Percentiles rank a stretch among this genome's conserved stretches.
Evolutionary conservation across 1,140 invertebrate genomes (phyloP).

Genomic region (Hyles vespertilio): DNA sequence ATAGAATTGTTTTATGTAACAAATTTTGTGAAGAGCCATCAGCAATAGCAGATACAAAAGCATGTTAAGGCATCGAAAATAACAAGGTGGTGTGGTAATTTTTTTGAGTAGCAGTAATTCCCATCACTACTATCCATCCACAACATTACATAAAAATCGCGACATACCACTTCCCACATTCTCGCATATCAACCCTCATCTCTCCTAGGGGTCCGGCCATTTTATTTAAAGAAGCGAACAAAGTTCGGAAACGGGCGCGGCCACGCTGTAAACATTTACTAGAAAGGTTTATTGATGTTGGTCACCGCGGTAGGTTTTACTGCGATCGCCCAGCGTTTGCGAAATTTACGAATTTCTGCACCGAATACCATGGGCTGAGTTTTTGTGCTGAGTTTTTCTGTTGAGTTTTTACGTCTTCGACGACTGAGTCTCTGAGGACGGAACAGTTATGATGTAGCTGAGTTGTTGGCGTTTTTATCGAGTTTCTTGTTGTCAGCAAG

Average conservation of each 20-base stretch:
- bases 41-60: too few species aligned
- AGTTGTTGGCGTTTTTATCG: too few species aligned
- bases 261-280: constrained; percentile 54
- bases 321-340: constrained; percentile 21
- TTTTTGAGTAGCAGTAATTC: background rate
- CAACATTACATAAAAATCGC: background rate
- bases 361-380: constrained; percentile 4
- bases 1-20: too few species aligned
- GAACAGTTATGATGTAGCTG: too few species aligned
- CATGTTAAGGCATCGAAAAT: too few species aligned
- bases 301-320: constrained; percentile 35
- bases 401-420: background rate
- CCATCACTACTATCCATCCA: background rate
- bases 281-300: constrained; percentile 48
- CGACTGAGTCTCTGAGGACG: too few species aligned
- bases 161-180: constrained; percentile 18
- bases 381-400: background rate
- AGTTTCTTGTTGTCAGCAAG: too few species aligned
- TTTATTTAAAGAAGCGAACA: constrained; percentile 43
- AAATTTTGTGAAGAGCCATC: too few species aligned
- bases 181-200: constrained; percentile 24
- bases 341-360: constrained; percentile 19
- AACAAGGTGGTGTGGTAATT: too few species aligned
- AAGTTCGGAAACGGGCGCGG: constrained; percentile 34
- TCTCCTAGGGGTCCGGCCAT: constrained; percentile 20